Evolutionary conservation across 2,888 invertebrate species (phyloP).

Genomic region (Sesia apiformis): DNA sequence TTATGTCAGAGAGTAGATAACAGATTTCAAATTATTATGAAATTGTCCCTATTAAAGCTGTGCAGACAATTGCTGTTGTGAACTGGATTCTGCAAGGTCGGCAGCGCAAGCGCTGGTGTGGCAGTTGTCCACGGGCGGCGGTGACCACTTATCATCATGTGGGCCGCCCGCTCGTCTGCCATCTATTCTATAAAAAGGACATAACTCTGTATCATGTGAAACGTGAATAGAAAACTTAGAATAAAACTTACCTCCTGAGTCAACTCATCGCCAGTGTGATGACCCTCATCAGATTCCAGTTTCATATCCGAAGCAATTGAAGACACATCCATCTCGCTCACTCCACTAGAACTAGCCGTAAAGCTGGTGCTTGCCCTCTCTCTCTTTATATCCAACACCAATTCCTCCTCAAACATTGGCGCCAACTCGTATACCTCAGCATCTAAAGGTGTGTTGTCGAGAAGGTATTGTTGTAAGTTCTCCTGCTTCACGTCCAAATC

Average conservation of each 20-base stretch:
- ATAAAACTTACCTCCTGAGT: conserved; percentile 62
- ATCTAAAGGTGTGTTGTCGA: conserved; percentile 62
- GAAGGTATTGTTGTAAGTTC: conserved; percentile 52
- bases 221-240: no score
- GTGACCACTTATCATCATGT: no score
- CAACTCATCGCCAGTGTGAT: conserved; percentile 63
- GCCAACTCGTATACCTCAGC: conserved; percentile 49
- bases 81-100: no score
- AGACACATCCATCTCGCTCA: conserved; percentile 59
- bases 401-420: conserved; percentile 58
- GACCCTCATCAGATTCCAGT: conserved; percentile 59
- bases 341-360: conserved; percentile 65
- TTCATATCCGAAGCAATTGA: conserved; percentile 49
- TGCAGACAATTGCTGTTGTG: no score
- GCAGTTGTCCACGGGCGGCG: no score
- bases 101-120: no score
- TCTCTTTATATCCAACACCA: conserved; percentile 55
- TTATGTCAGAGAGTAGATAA: no score
- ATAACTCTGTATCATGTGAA: no score
- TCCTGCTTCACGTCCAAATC: conserved; percentile 59
- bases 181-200: no score
- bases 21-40: no score
- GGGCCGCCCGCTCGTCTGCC: no score
- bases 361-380: conserved; percentile 69
- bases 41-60: no score